Evolutionary conservation across 2,113 vertebrate genomes (phyloP).

Genomic region (Melospiza melodia): DNA sequence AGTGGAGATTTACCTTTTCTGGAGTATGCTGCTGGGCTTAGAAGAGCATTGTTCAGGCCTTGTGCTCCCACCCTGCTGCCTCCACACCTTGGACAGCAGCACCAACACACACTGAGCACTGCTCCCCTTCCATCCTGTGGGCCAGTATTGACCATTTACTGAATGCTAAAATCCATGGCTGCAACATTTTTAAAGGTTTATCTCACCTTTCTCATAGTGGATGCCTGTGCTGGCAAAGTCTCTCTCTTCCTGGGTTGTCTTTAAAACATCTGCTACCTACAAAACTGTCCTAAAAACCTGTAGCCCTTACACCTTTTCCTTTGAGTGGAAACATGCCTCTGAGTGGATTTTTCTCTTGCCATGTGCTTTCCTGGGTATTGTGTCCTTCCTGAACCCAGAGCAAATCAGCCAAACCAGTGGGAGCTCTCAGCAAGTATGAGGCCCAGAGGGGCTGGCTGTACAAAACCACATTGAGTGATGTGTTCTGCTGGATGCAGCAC

Average conservation of each 20-base stretch:
- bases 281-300: neutral
- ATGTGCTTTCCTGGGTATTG: neutral
- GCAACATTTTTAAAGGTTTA: neutral
- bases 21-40: neutral
- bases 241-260: neutral
- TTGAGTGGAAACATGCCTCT: neutral
- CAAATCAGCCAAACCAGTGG: neutral
- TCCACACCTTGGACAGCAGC: neutral
- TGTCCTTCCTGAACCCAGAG: neutral
- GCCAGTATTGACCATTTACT: neutral
- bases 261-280: neutral
- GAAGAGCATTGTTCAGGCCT: neutral
- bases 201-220: neutral
- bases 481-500: neutral
- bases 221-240: neutral
- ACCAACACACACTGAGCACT: neutral
- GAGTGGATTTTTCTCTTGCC: neutral
- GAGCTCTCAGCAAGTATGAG: neutral
- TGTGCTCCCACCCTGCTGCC: neutral
- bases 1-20: neutral
- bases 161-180: neutral
- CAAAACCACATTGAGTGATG: rapidly evolving
- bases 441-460: neutral
- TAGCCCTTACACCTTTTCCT: neutral
- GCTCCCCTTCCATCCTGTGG: neutral